Percentiles rank a stretch among this genome's conserved stretches.
Evolutionary conservation across 2,113 vertebrate species (phyloP).

Genomic region (Misgurnus mizolepis): DNA sequence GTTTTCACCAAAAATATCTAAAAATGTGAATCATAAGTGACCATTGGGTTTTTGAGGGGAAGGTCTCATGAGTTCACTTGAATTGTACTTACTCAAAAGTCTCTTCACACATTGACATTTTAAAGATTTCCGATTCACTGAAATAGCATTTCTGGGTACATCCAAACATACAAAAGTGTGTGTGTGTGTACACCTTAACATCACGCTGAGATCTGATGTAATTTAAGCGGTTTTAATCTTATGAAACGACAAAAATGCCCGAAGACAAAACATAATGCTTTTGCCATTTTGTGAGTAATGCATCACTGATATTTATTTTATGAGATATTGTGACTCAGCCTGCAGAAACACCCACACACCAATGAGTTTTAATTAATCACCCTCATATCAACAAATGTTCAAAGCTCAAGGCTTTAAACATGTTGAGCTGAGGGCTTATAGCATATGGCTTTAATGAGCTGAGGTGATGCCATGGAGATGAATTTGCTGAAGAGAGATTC

Average conservation of each 20-base stretch:
- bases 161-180: background rate
- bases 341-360: conserved; percentile 2
- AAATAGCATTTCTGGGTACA: too few species aligned
- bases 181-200: background rate
- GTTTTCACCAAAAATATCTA: too few species aligned
- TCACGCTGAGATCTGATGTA: background rate
- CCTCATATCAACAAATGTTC: conserved; percentile 31
- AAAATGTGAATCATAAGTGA: too few species aligned
- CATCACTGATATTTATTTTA: conserved; percentile 9
- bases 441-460: conserved; percentile 24
- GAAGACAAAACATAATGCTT: conserved; percentile 9
- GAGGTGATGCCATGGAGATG: conserved; percentile 9
- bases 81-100: too few species aligned
- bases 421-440: conserved; percentile 4
- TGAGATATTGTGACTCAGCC: background rate
- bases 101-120: too few species aligned
- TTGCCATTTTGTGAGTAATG: conserved; percentile 15
- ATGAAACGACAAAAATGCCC: conserved; percentile 8
- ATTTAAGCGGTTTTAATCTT: background rate
- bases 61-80: too few species aligned
- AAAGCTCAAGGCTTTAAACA: conserved; percentile 1
- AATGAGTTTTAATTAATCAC: conserved; percentile 30
- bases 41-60: too few species aligned
- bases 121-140: too few species aligned
- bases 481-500: background rate